These are phyloP conservation scores for Pterocles burchelli DNA, from an alignment of 2,113 vertebrate genomes.

Conservation along the genomic window DNA sequence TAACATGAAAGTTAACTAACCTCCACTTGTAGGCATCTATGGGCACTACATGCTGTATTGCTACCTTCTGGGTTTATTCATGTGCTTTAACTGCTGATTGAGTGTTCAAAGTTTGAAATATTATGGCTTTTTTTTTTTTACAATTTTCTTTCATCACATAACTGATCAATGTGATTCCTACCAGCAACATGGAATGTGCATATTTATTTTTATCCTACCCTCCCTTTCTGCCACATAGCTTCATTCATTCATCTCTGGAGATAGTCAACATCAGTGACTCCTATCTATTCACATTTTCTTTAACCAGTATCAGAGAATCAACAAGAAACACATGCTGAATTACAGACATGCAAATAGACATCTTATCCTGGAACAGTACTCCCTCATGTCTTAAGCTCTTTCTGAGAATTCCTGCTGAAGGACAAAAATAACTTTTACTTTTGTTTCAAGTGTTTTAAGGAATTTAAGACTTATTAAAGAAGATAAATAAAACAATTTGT, in stretches of 20 bases:
- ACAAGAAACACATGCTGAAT: not conserved
- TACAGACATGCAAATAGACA: not conserved
- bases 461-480: not conserved
- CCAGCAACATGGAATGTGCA: not conserved
- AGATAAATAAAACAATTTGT: not conserved
- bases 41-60: not conserved
- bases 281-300: not conserved
- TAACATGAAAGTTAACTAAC: not conserved
- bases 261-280: not conserved
- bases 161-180: not conserved
- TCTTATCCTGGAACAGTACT: not conserved
- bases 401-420: conserved; percentile 4
- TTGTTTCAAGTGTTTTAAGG: not conserved
- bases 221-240: not conserved
- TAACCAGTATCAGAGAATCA: conserved; percentile 7
- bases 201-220: not conserved
- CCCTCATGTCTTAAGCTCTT: not conserved
- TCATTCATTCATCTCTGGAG: not conserved
- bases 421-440: not conserved
- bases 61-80: not conserved
- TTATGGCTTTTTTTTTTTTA: not conserved
- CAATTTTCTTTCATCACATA: not conserved
- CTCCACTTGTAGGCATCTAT: not conserved
- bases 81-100: not conserved
- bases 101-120: not conserved